These are phyloP conservation scores for Sarcophaga caerulescens DNA, from an alignment of 2,888 invertebrate genomes.

Conservation along the genomic window DNA sequence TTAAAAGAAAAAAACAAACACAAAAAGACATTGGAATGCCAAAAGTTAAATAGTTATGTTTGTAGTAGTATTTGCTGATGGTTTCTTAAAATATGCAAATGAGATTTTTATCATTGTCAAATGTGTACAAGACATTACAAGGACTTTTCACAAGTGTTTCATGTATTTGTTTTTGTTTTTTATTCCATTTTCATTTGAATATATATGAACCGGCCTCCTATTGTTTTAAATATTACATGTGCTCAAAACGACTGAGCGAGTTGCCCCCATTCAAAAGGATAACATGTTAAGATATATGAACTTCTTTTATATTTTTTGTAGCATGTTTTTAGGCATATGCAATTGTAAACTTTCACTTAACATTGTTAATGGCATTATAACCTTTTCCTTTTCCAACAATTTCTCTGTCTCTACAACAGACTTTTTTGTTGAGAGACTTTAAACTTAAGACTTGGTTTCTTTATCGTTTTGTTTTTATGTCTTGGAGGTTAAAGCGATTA, in stretches of 20 bases:
- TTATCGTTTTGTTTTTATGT: neutral
- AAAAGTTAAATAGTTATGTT: conserved; percentile 49
- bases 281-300: conserved; percentile 3
- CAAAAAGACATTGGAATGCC: conserved; percentile 5
- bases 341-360: conserved; percentile 63
- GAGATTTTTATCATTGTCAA: conserved; percentile 70
- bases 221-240: conserved; percentile 42
- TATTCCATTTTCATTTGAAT: conserved; percentile 6
- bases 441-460: neutral
- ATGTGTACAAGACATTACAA: conserved; percentile 53
- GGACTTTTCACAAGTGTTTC: conserved; percentile 40
- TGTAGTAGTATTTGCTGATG: neutral
- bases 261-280: conserved; percentile 3
- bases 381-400: neutral
- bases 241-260: neutral
- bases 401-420: neutral
- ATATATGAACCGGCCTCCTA: conserved; percentile 14
- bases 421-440: neutral
- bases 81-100: conserved; percentile 69
- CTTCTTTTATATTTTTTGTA: neutral
- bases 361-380: conserved; percentile 62
- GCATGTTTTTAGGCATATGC: conserved; percentile 5
- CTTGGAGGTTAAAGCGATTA: conserved; percentile 64
- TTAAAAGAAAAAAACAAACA: conserved; percentile 22
- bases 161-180: conserved; percentile 44